Evolutionary conservation across 2,113 vertebrate species (phyloP).

Genomic region (Pterocles orientalis): DNA sequence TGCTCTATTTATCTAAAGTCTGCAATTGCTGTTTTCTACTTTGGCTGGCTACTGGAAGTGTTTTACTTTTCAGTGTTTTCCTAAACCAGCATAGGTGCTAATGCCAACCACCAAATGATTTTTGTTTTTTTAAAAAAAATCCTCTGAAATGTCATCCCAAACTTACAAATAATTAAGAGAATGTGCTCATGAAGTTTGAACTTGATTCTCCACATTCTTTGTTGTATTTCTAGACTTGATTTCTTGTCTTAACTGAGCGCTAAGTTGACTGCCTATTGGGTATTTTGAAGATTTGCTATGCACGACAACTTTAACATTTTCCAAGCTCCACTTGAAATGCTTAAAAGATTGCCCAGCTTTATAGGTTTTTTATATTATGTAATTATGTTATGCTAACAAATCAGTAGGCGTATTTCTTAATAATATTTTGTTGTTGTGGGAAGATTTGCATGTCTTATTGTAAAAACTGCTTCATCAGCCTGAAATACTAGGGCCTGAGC

Average conservation of each 20-base stretch:
- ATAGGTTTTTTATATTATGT: background rate
- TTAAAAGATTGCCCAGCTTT: background rate
- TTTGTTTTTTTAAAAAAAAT: background rate
- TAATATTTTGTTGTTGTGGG: background rate
- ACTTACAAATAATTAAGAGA: background rate
- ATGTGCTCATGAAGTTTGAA: background rate
- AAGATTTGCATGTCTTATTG: background rate
- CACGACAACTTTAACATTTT: background rate
- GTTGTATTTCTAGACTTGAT: background rate
- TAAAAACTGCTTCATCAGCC: background rate
- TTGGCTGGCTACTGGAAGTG: background rate
- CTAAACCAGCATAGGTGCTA: background rate
- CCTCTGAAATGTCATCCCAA: background rate
- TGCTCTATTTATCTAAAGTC: background rate
- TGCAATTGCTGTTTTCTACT: background rate
- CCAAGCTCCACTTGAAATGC: background rate
- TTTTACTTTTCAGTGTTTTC: background rate
- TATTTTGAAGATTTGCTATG: background rate
- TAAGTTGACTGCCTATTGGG: background rate
- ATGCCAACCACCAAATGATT: background rate
- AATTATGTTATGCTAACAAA: background rate
- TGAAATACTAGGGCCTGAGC: no score
- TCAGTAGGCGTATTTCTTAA: background rate
- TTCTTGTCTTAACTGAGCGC: background rate
- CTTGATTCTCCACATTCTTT: background rate